Conservation (phyloP, 2,113 vertebrate species). For the Equus przewalskii region DNA sequence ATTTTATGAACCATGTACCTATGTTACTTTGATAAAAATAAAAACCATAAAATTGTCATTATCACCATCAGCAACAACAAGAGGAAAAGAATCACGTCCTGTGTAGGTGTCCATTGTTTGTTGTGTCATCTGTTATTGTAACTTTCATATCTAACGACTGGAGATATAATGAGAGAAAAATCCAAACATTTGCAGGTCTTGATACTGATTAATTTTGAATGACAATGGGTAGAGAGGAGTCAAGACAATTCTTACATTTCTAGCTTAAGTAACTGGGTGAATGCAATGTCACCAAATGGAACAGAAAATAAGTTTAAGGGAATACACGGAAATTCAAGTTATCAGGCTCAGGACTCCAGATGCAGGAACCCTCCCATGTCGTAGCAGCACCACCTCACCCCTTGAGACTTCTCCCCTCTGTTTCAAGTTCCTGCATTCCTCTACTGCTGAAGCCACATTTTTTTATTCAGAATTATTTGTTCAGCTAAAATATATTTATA, state of each 20-base stretch:
- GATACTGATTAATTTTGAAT: not conserved
- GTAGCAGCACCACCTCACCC: not conserved
- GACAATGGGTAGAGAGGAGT: not conserved
- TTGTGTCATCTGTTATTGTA: not conserved
- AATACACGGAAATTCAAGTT: not conserved
- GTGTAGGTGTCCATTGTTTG: not conserved
- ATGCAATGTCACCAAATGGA: not conserved
- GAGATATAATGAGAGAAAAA: not conserved
- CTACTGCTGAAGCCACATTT: not conserved
- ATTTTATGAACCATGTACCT: not conserved
- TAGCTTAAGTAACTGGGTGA: not conserved
- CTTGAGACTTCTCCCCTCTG: not conserved
- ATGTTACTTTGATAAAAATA: not conserved
- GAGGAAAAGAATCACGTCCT: not conserved
- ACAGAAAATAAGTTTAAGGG: not conserved
- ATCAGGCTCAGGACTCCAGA: not conserved
- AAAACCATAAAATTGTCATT: not conserved
- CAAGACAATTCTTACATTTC: constrained; percentile 17
- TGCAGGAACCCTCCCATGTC: not conserved
- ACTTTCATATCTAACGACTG: not conserved
- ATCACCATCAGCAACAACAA: not conserved
- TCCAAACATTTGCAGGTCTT: not conserved
- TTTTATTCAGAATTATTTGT: not conserved
- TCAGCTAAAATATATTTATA: not conserved
- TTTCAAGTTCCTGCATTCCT: not conserved